Conservation (phyloP, 2,797 vertebrate genomes). For the Balearica regulorum region DNA sequence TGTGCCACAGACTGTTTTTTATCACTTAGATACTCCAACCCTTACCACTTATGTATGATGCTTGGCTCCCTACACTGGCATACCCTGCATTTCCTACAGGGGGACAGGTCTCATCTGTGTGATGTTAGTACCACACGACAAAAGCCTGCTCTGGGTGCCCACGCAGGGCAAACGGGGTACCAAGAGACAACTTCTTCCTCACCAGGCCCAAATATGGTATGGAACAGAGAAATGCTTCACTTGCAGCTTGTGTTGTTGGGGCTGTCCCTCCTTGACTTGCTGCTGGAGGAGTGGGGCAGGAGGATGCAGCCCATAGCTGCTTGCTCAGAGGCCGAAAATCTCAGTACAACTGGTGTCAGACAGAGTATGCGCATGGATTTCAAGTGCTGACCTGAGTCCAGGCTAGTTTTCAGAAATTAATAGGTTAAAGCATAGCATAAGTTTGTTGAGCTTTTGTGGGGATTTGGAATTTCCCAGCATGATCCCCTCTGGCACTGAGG, state of each 20-base stretch:
- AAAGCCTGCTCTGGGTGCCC: not conserved
- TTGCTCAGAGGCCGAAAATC: not conserved
- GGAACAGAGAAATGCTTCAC: not conserved
- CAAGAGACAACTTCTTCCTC: not conserved
- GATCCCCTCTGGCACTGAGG: not conserved
- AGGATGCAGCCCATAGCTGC: not conserved
- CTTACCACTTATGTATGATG: not conserved
- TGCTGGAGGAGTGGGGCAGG: too few species aligned
- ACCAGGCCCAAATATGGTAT: not conserved
- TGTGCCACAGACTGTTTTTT: not conserved
- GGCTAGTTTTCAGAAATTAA: not conserved
- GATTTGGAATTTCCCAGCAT: constrained; percentile 38
- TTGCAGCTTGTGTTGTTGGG: not conserved
- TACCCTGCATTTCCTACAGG: not conserved
- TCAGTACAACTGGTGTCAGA: not conserved
- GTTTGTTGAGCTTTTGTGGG: not conserved
- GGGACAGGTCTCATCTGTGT: not conserved
- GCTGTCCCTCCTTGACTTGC: not conserved
- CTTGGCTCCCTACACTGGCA: not conserved
- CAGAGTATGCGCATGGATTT: not conserved
- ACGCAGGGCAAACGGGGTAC: not conserved
- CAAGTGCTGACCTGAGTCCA: not conserved
- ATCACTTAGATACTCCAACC: not conserved
- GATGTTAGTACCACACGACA: not conserved
- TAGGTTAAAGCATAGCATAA: not conserved